A percentile compares a stretch with the other conserved stretches of the same genome.
These are phyloP conservation scores for Platyura marginata DNA, from an alignment of 1,140 invertebrate species.

Conservation along the genomic window DNA sequence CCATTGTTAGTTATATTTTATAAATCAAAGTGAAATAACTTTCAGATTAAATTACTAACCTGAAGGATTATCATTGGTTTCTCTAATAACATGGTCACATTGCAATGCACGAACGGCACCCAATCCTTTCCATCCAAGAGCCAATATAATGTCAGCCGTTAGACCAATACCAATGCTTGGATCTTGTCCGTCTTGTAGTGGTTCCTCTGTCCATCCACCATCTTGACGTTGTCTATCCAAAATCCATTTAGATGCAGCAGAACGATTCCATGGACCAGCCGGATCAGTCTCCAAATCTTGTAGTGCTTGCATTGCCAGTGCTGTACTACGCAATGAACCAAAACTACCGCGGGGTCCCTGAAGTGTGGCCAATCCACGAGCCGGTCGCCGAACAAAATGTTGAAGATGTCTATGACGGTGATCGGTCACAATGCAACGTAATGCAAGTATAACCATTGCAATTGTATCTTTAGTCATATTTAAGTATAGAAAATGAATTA, in stretches of 20 bases:
- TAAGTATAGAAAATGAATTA: neutral
- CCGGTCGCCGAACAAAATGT: conserved; percentile 54
- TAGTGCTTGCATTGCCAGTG: conserved; percentile 57
- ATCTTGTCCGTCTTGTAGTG: conserved; percentile 23
- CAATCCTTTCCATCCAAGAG: conserved; percentile 43
- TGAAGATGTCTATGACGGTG: conserved; percentile 59
- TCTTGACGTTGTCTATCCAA: conserved; percentile 49
- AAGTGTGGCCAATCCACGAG: conserved; percentile 49
- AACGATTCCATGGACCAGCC: conserved; percentile 49
- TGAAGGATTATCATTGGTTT: conserved; percentile 17
- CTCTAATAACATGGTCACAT: conserved; percentile 34
- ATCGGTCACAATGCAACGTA: conserved; percentile 69
- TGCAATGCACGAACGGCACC: conserved; percentile 46
- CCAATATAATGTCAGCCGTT: conserved; percentile 57
- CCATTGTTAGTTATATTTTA: too few relatives aligned
- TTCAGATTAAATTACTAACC: conserved; percentile 10
- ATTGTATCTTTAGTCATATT: conserved; percentile 43
- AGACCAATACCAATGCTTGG: conserved; percentile 32
- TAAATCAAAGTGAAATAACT: too few relatives aligned
- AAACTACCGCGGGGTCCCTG: conserved; percentile 65
- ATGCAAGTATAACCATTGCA: conserved; percentile 61
- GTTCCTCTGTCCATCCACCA: conserved; percentile 53
- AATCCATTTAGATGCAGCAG: conserved; percentile 51
- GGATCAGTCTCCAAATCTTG: conserved; percentile 45
- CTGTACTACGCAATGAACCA: conserved; percentile 60